Evolutionary conservation across 2,888 invertebrate genomes (phyloP), one percentile per base, ranked within the genome.

Genomic region (Trachelus troglodyta): DNA sequence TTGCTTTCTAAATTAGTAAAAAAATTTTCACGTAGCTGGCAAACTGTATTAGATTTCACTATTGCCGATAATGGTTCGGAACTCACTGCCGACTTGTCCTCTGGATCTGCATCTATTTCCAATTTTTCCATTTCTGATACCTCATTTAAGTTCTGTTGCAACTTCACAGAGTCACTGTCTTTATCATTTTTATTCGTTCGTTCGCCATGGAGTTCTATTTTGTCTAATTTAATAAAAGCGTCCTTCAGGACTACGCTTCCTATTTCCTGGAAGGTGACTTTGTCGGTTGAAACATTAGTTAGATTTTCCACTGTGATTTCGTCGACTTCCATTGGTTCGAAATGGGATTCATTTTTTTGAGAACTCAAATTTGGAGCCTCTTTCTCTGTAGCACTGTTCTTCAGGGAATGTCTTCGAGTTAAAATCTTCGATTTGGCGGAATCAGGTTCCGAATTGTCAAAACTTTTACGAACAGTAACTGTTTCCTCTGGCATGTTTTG

Each of bases 281-380:
- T 56, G 2, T 56, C 56, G 56, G 9, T 56, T 23, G 56, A 56
- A 56, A 23, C 3, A 11, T 31, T 3, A 12, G 15, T 74, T 34
- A 30, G 12, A 34, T 34, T 34, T 30, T 34, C 74, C 23, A 33
- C 74, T 2, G 35, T 9, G 23, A 34, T 73, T 68, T 76, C 74
- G 12, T 77, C 74, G 12, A 78, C 76, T 73, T 77, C 34, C 69
- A 81, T 80, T 3, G 79, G 75, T 40, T 81, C 79, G 30, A 30
- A 30, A 1, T 12, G 3, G 3, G 30, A 30, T 33, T 34, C 40
- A 56, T 12, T 77, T 34, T 77, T 74, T 23, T 33, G 30, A 6
- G 12, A 0, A 2, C 68, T 74, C n/a, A 37, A 74, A 40, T 34
- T 74, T 68, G 15, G 31, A 12, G 11, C 11, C 31, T 34, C 31